A percentile compares a stretch with the other conserved stretches of the same genome.
These are phyloP conservation scores for Callorhinus ursinus DNA, from an alignment of 2,113 vertebrate species.

Conservation along the genomic window DNA sequence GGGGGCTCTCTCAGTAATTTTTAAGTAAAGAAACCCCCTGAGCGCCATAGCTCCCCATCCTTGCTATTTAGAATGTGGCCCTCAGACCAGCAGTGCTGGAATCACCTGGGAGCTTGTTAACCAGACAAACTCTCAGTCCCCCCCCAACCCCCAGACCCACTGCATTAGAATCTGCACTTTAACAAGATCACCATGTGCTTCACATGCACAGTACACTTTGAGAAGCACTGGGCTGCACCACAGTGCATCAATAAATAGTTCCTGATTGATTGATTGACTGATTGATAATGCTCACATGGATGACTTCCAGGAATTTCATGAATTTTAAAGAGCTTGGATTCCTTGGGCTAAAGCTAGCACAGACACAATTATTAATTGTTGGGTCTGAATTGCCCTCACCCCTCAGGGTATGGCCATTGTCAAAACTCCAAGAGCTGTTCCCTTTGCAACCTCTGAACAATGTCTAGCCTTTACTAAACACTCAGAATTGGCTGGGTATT, in stretches of 20 bases:
- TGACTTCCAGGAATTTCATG: background rate
- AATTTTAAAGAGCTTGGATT: constrained; percentile 44
- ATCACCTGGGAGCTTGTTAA: background rate
- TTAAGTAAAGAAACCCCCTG: background rate
- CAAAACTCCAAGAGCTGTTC: background rate
- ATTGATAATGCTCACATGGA: background rate
- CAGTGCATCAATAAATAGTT: background rate
- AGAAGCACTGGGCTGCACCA: background rate
- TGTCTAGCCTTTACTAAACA: background rate
- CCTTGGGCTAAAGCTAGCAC: constrained; percentile 10
- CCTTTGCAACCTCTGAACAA: background rate
- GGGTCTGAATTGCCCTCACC: background rate
- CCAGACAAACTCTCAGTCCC: background rate
- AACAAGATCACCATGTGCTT: background rate
- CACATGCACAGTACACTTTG: background rate
- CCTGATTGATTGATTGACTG: background rate
- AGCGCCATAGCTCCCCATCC: background rate
- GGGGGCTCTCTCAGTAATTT: background rate
- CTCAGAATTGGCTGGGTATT: background rate
- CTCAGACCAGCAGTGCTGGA: background rate
- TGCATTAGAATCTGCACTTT: background rate
- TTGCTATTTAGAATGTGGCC: background rate
- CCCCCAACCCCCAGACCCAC: background rate
- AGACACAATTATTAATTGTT: background rate
- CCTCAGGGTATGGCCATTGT: background rate